phyloP scores from a whole-genome alignment of 2,113 vertebrate species.

The Lota lota region DNA sequence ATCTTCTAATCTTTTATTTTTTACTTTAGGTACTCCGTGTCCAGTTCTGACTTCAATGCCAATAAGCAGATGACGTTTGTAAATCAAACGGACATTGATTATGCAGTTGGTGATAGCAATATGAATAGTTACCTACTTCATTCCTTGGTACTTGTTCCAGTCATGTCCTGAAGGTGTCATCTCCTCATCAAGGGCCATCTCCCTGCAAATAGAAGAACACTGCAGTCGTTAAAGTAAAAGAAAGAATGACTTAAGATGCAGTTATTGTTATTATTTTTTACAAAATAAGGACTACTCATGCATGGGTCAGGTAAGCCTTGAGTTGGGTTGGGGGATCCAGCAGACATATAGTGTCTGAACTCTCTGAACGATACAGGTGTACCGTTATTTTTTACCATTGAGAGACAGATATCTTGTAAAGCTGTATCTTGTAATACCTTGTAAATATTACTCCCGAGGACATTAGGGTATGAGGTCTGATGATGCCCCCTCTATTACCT shows the following conservation, averaged over 20 bases:
- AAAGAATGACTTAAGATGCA: background rate
- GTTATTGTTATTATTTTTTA: too few species aligned
- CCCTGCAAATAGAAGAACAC: background rate
- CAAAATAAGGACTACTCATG: background rate
- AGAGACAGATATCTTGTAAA: too few species aligned
- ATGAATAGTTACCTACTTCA: background rate
- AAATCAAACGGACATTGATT: background rate
- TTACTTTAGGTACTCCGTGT: background rate
- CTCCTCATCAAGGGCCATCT: background rate
- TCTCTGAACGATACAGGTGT: too few species aligned
- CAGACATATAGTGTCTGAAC: background rate
- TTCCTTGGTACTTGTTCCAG: background rate
- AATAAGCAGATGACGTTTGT: background rate
- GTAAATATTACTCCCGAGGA: too few species aligned
- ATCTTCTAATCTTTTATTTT: background rate
- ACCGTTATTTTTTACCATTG: too few species aligned
- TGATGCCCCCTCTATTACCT: too few species aligned
- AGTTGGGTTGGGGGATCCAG: background rate
- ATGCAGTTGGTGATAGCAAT: background rate
- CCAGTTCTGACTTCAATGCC: background rate
- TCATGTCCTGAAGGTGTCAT: background rate
- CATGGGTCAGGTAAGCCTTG: slow-evolving; percentile 1
- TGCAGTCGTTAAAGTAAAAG: too few species aligned
- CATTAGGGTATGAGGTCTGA: too few species aligned
- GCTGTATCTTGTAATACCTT: too few species aligned